Conservation (phyloP, 2,888 invertebrate genomes). For the Cataglyphis rosenhaueri region DNA sequence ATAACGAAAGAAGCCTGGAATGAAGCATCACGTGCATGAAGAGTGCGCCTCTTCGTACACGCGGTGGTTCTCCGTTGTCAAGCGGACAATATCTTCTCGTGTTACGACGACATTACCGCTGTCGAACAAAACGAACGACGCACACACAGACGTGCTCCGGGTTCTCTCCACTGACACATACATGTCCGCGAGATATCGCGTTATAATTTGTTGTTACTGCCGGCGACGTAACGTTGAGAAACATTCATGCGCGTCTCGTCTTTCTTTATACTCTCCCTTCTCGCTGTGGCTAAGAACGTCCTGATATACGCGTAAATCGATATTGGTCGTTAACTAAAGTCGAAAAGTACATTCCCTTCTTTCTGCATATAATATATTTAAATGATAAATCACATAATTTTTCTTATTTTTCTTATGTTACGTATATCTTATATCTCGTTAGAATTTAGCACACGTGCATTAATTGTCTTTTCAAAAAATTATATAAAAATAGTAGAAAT, state of each 20-base stretch:
- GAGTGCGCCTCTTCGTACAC: conserved; percentile 74
- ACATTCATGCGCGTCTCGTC: conserved; percentile 37
- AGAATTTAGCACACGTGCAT: background rate
- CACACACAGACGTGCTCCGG: background rate
- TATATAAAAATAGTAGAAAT: background rate
- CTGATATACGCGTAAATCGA: conserved; percentile 34
- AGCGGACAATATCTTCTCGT: conserved; percentile 80
- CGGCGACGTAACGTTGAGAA: conserved; percentile 47
- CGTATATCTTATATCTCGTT: background rate
- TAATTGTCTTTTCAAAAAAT: background rate
- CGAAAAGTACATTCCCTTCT: conserved; percentile 4
- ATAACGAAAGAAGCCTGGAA: conserved; percentile 21
- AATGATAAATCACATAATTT: background rate
- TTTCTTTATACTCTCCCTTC: conserved; percentile 10
- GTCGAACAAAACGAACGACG: conserved; percentile 67
- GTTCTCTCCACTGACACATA: conserved; percentile 22
- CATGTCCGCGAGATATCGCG: conserved; percentile 46
- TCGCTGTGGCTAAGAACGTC: background rate
- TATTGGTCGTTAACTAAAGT: conserved; percentile 23
- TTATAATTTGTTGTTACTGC: conserved; percentile 62
- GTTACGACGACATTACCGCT: conserved; percentile 79
- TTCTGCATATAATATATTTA: background rate
- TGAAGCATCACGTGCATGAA: conserved; percentile 72
- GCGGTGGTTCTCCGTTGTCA: conserved; percentile 74
- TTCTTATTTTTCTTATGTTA: background rate